phyloP scores from a whole-genome alignment of 2,888 invertebrate genomes.

The Brachycybe producta region DNA sequence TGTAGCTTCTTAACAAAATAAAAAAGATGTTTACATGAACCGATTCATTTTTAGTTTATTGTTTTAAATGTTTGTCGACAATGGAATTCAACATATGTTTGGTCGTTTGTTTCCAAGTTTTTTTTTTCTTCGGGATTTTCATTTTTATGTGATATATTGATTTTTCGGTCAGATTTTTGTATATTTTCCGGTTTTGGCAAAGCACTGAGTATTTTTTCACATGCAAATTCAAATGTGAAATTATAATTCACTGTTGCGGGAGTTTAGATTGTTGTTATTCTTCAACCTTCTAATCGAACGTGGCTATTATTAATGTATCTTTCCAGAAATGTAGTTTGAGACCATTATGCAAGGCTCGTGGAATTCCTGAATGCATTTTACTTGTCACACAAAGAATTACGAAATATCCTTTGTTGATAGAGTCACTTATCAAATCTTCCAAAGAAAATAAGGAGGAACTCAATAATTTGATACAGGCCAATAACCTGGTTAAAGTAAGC shows the following conservation, averaged over 20 bases:
- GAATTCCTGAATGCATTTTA: slow-evolving; percentile 87
- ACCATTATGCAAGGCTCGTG: slow-evolving; percentile 80
- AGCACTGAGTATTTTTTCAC: background rate
- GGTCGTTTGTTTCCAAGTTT: no score
- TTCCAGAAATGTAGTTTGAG: slow-evolving; percentile 67
- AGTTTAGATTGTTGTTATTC: no score
- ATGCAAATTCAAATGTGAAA: background rate
- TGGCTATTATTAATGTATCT: background rate
- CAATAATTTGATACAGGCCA: slow-evolving; percentile 61
- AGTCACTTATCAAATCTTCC: slow-evolving; percentile 80
- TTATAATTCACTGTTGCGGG: no score
- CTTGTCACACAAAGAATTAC: slow-evolving; percentile 90
- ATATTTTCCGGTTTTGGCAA: no score
- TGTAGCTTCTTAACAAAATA: no score
- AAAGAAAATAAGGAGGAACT: slow-evolving; percentile 66
- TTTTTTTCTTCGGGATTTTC: no score
- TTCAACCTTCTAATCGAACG: background rate
- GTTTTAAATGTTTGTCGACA: no score
- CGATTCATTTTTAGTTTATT: no score
- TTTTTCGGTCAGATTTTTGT: no score
- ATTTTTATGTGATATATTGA: no score
- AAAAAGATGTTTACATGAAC: no score
- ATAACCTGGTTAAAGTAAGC: slow-evolving; percentile 61
- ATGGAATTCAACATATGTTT: no score
- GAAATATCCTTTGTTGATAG: slow-evolving; percentile 84